Percentiles rank a stretch among this genome's conserved stretches.
These are phyloP conservation scores for Epizoanthus ramosus DNA, from an alignment of 92 coral and sea anemone species.

Conservation along the genomic window DNA sequence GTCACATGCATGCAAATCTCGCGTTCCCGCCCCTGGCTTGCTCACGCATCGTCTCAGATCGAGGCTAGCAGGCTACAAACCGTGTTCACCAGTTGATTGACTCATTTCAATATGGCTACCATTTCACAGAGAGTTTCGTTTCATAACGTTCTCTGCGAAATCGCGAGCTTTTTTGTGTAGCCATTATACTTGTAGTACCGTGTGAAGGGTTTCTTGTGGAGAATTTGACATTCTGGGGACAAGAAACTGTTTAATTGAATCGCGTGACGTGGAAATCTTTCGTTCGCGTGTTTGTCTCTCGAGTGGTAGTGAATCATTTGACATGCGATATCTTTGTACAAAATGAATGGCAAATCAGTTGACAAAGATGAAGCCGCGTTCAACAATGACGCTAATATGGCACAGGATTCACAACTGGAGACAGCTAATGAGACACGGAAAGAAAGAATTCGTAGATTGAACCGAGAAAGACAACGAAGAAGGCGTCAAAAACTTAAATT, in stretches of 20 bases:
- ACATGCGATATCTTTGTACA: conserved; percentile 94
- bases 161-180: conserved; percentile 36
- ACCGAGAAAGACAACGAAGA: conserved; percentile 96
- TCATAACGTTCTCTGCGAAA: conserved; percentile 64
- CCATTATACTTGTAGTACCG: not conserved
- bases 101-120: conserved; percentile 97
- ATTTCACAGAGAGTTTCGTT: conserved; percentile 67
- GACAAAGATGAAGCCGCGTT: conserved; percentile 77
- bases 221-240: conserved; percentile 24
- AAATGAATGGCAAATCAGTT: conserved; percentile 88
- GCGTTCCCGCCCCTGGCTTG: conserved; percentile 45
- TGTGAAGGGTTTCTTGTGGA: conserved; percentile 26
- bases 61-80: conserved; percentile 38
- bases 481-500: conserved; percentile 95
- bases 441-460: conserved; percentile 88
- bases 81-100: conserved; percentile 70
- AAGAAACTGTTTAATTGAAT: conserved; percentile 56
- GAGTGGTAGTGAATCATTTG: conserved; percentile 67
- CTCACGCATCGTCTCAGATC: conserved; percentile 34
- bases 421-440: conserved; percentile 73
- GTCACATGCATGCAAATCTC: conserved; percentile 42
- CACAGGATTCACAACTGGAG: conserved; percentile 71
- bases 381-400: conserved; percentile 61
- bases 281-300: conserved; percentile 89
- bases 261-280: conserved; percentile 94